phyloP scores from a whole-genome alignment of 2,888 invertebrate genomes.

The Dryobotodes eremita region DNA sequence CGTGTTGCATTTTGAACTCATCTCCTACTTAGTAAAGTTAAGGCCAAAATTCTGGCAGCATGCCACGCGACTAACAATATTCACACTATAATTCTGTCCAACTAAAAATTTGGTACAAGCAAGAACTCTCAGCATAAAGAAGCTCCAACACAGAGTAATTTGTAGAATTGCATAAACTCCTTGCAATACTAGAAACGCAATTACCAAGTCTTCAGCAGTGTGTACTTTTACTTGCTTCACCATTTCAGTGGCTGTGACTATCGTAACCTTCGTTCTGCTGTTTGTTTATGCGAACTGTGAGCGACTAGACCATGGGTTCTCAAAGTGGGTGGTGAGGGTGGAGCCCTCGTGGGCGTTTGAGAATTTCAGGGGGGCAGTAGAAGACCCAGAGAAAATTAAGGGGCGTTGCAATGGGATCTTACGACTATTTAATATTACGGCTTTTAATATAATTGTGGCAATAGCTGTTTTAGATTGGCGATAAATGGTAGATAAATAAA shows the following conservation, averaged over 20 bases:
- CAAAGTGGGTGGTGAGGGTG: too few species aligned
- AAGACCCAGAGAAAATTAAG: too few species aligned
- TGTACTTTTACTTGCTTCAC: constrained; percentile 13
- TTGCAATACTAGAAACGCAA: constrained; percentile 20
- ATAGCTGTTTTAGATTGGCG: too few species aligned
- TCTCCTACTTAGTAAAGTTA: not conserved
- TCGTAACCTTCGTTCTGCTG: constrained; percentile 7
- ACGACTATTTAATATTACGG: too few species aligned
- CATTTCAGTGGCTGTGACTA: constrained; percentile 10
- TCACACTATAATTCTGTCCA: not conserved
- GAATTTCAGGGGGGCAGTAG: too few species aligned
- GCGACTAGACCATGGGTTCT: too few species aligned
- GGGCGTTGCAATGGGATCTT: too few species aligned
- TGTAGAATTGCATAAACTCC: not conserved
- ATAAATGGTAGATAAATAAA: too few species aligned
- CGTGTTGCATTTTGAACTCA: not conserved
- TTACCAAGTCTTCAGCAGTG: not conserved
- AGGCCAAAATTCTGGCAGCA: not conserved
- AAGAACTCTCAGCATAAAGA: not conserved
- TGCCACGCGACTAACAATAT: not conserved
- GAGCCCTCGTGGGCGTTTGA: too few species aligned
- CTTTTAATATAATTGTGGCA: too few species aligned
- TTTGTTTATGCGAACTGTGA: constrained; percentile 22
- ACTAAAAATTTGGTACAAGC: not conserved
- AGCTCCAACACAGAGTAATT: not conserved